phyloP scores from a whole-genome alignment of 2,113 vertebrate genomes.

The Pitta sordida region DNA sequence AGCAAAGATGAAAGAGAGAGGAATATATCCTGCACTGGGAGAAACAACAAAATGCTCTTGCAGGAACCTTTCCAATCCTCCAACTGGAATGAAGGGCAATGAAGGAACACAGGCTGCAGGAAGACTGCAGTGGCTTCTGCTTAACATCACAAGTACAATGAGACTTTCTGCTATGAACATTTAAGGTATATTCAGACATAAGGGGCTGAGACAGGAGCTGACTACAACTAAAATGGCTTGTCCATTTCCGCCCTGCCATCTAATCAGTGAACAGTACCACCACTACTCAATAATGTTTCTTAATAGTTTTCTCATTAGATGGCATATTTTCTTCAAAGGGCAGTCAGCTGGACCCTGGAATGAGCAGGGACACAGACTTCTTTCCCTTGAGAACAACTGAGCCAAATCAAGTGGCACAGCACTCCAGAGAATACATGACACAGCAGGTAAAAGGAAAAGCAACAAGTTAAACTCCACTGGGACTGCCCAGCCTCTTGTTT shows the following conservation, averaged over 20 bases:
- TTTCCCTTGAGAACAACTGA: not conserved
- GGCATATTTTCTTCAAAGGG: not conserved
- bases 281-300: not conserved
- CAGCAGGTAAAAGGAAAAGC: not conserved
- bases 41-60: not conserved
- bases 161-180: not conserved
- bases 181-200: not conserved
- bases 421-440: not conserved
- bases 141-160: not conserved
- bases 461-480: not conserved
- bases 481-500: not conserved
- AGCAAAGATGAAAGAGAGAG: not conserved
- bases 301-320: not conserved
- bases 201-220: not conserved
- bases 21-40: not conserved
- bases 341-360: not conserved
- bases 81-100: no score
- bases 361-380: not conserved
- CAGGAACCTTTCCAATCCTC: not conserved
- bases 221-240: not conserved
- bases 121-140: not conserved
- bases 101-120: not conserved
- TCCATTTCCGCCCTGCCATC: not conserved
- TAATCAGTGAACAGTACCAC: not conserved
- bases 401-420: not conserved